Evolutionary conservation across 2,113 vertebrate genomes (phyloP).

Genomic region (Catagonus wagneri): DNA sequence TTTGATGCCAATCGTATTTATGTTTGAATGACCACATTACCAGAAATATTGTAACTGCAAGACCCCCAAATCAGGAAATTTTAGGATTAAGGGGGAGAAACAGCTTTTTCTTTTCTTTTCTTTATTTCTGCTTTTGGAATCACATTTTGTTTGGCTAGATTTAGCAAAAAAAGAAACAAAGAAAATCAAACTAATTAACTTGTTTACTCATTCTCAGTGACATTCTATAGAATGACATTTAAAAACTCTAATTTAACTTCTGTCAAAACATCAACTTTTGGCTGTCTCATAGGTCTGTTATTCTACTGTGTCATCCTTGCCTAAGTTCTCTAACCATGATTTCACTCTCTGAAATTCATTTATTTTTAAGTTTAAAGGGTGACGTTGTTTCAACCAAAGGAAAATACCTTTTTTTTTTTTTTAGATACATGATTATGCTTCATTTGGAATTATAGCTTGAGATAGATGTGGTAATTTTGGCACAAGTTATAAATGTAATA

Average conservation of each 20-base stretch:
- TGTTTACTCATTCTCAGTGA: conserved; percentile 84
- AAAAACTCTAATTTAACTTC: conserved; percentile 83
- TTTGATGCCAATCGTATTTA: conserved; percentile 82
- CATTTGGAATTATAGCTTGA: not conserved
- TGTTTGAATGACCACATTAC: conserved; percentile 74
- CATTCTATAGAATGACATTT: conserved; percentile 84
- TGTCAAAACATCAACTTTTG: conserved; percentile 67
- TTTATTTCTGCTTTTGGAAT: conserved; percentile 68
- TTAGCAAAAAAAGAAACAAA: conserved; percentile 79
- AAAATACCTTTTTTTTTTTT: conserved; percentile 31
- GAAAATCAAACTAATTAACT: conserved; percentile 82
- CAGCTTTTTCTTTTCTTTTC: not conserved
- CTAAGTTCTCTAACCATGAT: conserved; percentile 30
- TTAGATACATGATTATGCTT: not conserved
- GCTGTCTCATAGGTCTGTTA: conserved; percentile 51
- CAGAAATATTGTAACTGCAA: conserved; percentile 63
- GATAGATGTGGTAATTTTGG: not conserved
- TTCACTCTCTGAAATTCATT: conserved; percentile 52
- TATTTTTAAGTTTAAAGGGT: conserved; percentile 48
- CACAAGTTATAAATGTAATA: not conserved
- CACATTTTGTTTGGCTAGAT: conserved; percentile 78
- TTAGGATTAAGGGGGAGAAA: conserved; percentile 74
- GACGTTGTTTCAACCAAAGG: conserved; percentile 28
- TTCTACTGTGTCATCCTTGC: conserved; percentile 54
- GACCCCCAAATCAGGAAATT: conserved; percentile 72